Evolutionary conservation across 1,140 invertebrate species (phyloP).

Genomic region (Procambarus clarkii): DNA sequence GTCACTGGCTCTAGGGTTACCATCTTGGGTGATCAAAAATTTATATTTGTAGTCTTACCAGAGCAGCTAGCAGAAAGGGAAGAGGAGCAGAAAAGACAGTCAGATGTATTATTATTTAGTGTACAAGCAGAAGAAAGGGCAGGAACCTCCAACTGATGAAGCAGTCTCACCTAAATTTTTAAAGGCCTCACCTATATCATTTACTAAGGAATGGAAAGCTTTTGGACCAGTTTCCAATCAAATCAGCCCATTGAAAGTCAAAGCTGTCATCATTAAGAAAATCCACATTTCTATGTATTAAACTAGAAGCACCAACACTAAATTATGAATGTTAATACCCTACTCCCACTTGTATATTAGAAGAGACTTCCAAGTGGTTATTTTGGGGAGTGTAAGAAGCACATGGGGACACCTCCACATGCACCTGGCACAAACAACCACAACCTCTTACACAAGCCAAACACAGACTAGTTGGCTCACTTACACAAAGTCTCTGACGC

Average conservation of each 20-base stretch:
- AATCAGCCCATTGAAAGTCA: not conserved
- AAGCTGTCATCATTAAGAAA: not conserved
- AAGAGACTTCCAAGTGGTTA: not conserved
- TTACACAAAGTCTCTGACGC: conserved; percentile 60
- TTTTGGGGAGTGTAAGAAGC: not conserved
- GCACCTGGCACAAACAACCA: not conserved
- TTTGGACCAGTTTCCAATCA: not conserved
- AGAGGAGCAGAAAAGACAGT: not conserved
- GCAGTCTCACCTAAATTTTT: not conserved
- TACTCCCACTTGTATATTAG: not conserved
- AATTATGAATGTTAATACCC: not conserved
- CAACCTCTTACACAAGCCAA: not conserved
- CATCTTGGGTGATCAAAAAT: not conserved
- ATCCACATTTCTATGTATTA: not conserved
- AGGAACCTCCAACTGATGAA: not conserved
- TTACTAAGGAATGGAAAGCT: not conserved
- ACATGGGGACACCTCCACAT: not conserved
- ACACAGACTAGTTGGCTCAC: not conserved
- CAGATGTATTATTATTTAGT: not conserved
- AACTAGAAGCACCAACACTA: not conserved
- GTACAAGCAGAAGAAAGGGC: not conserved
- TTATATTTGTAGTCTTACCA: not conserved
- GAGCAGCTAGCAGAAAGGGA: not conserved
- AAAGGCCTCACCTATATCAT: not conserved
- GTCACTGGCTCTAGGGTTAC: conserved; percentile 1